Conservation (phyloP, 2,113 vertebrate genomes). For the Typhlomys cinereus region DNA sequence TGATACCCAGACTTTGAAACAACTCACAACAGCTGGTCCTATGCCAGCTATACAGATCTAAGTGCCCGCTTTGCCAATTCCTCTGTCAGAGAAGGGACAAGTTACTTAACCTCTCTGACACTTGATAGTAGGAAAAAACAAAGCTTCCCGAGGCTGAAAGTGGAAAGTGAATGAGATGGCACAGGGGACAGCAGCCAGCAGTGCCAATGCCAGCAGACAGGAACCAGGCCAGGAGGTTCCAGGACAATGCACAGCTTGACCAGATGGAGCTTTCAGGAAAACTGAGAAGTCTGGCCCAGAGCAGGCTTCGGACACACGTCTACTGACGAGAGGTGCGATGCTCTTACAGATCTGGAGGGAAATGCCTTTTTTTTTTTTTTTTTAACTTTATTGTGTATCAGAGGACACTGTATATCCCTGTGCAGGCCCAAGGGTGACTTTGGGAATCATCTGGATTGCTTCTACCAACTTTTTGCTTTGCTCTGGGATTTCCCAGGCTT, state of each 20-base stretch:
- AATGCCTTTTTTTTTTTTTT: no score
- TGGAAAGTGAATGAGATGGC: not conserved
- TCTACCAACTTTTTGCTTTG: no score
- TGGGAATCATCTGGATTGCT: no score
- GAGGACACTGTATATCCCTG: no score
- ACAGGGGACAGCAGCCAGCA: accelerated
- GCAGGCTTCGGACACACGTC: not conserved
- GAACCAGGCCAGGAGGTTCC: not conserved
- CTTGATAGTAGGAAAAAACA: no score
- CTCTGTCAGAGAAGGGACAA: no score
- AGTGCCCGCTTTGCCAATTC: not conserved
- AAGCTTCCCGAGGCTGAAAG: not conserved
- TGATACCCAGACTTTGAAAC: not conserved
- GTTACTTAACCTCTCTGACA: no score
- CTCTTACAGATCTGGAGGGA: not conserved
- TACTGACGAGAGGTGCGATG: not conserved
- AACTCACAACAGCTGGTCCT: not conserved
- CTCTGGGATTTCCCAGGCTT: no score
- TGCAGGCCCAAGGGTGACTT: no score
- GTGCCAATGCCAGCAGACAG: not conserved
- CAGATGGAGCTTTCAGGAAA: not conserved
- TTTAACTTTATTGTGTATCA: no score
- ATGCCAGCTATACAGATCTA: not conserved
- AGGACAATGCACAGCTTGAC: no score
- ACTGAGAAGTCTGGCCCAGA: not conserved